phyloP scores from a whole-genome alignment of 2,888 invertebrate genomes.

The Argynnis bischoffii region DNA sequence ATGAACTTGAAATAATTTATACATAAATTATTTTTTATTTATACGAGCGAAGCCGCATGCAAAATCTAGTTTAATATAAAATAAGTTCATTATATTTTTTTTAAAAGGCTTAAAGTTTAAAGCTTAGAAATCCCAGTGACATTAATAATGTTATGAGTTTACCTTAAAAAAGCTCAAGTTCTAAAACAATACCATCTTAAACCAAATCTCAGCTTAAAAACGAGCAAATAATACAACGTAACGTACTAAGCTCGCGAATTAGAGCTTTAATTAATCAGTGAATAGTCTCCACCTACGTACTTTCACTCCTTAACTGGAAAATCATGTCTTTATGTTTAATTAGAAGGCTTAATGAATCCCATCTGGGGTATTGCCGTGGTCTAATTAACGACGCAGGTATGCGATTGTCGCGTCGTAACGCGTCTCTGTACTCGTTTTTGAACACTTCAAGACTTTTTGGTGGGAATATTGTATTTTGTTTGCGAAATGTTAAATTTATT shows the following conservation, averaged over 20 bases:
- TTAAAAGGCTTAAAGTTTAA: no score
- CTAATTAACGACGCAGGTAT: conserved; percentile 60
- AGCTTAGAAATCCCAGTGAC: no score
- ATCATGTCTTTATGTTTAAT: conserved; percentile 73
- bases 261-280: conserved; percentile 60
- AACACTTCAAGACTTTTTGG: conserved; percentile 6
- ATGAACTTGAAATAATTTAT: no score
- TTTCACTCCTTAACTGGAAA: conserved; percentile 65
- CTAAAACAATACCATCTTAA: neutral
- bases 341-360: conserved; percentile 70
- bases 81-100: no score
- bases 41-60: no score
- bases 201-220: neutral
- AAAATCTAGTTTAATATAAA: no score
- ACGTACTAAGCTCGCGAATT: conserved; percentile 37
- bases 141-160: no score
- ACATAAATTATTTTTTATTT: no score
- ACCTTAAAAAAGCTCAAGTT: no score
- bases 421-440: conserved; percentile 29
- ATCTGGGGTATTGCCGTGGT: conserved; percentile 57
- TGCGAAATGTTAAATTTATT: neutral
- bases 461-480: neutral
- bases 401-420: conserved; percentile 41
- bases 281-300: conserved; percentile 57
- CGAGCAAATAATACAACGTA: neutral